Conservation (phyloP, 2,888 invertebrate genomes). For the Agrilus mali region DNA sequence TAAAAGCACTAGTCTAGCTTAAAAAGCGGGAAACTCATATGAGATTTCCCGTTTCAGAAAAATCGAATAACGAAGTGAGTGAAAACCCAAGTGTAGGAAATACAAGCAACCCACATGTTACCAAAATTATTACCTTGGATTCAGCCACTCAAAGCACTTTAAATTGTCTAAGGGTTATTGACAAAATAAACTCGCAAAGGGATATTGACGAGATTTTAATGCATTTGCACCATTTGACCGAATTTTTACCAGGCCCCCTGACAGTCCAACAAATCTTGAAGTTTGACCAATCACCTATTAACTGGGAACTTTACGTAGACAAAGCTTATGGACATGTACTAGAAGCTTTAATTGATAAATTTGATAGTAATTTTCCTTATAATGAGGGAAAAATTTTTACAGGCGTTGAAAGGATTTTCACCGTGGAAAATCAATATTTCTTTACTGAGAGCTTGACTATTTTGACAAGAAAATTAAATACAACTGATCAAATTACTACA, state of each 20-base stretch:
- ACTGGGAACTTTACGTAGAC: constrained; percentile 32
- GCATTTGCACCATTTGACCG: constrained; percentile 24
- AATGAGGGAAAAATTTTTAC: constrained; percentile 30
- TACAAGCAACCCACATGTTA: constrained; percentile 3
- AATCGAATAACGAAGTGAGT: constrained; percentile 3
- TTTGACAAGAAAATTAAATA: constrained; percentile 37
- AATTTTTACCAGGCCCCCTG: constrained; percentile 39
- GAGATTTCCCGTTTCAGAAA: constrained; percentile 31
- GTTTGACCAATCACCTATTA: constrained; percentile 33
- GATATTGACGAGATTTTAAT: constrained; percentile 27
- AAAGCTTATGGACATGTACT: constrained; percentile 40
- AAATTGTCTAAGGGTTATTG: constrained; percentile 15
- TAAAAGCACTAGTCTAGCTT: too few species aligned
- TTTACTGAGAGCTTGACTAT: constrained; percentile 37
- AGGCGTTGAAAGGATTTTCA: constrained; percentile 35
- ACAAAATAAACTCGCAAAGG: constrained; percentile 26
- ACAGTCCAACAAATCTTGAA: constrained; percentile 54
- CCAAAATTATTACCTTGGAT: constrained; percentile 8
- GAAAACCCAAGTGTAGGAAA: constrained; percentile 1
- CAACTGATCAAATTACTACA: constrained; percentile 25
- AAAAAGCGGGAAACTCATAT: constrained; percentile 29
- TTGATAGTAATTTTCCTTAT: constrained; percentile 47
- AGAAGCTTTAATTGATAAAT: constrained; percentile 34
- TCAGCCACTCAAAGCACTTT: constrained; percentile 5
- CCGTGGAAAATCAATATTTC: constrained; percentile 39